Base-by-base conservation (phyloP, 1,140 invertebrate genomes). In the Bombus waltoni region DNA sequence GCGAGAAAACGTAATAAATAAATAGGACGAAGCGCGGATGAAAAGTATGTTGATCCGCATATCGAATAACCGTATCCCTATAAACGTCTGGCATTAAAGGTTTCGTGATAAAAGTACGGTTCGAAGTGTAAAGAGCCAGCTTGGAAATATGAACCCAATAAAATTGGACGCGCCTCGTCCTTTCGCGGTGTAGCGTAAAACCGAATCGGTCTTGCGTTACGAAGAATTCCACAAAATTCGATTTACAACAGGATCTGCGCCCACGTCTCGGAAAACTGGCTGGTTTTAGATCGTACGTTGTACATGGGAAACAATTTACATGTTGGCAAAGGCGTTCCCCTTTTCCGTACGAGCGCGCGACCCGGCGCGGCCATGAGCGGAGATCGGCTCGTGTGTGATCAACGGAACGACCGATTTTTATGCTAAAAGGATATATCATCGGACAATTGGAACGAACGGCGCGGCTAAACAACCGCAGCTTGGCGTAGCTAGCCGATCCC, bases 61-160 rank as follows among this genome's bases (percentile, higher is more conserved):
- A 70, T 40, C 71, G 28, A 38, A 73, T 32, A 73, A 28, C 40
- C 13, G 18, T 35, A 32, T 53, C 25, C 44, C 72, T 74, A 40
- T 71, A 80, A 80, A 71, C 65, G 78, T 71, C 28, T 62, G 25
- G 44, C 62, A 15, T 70, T 32, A 32, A 13, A 80, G 42, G 78
- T 80, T 80, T 71, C 65, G 44, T 59, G 47, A 72, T 81, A 81
- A 81, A 81, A 80, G 32, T 9, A 62, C 35, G 22, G 5, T 38
- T 40, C 8, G 15, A 35, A 68, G 77, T 53, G 65, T 47, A 70
- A 53, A 80, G 42, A 68, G 65, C 42, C 35, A 38, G 28, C 15
- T 53, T 81, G 18, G 80, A 72, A 73, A 81, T 81, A 81, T 81
- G 47, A 73, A 73, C 38, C 47, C 70, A 81, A 73, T 81, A 73